Evolutionary conservation across 2,797 vertebrate genomes (phyloP), one percentile per base, ranked within the genome.

Genomic region (Xiphorhynchus erythropygius): DNA sequence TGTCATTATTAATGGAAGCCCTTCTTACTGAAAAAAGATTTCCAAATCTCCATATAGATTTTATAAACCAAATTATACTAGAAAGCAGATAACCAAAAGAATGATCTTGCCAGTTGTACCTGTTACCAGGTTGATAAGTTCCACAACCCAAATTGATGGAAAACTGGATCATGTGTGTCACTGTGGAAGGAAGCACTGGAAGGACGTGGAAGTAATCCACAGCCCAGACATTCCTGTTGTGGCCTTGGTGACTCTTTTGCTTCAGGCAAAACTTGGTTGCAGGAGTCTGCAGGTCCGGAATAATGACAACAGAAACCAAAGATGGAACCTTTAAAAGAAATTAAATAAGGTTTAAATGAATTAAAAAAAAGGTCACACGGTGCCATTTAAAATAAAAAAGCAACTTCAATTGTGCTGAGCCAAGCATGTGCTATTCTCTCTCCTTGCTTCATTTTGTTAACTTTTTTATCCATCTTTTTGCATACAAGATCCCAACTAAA

Each of bases 111-210:
- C 5, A 47, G n/a, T 81, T 91, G 49, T 98, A 99, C 99, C 99
- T 99, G 98, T 99, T 99, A 88, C 99, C 98, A 55, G 99, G 99
- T 86, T 99, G 99, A 80, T 99, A 98, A n/a, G 99, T 99, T 94
- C 99, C 99, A 94, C 99, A 99, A 81, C 99, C 99, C 46, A 99
- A 97, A 97, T 99, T 99, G 97, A 99, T 99, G 94, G 99, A 99
- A 98, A 99, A 99, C 92, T 99, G 99, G 88, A 98, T 98, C 96
- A 99, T 98, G 75, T 99, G 99, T n/a, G 99, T 99, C 97, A 98
- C 98, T 0, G 98, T 98, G 63, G 98, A 98, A 81, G 99, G 99
- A 19, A 99, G 98, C 85, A 99, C 98, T 1, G 99, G 99, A 49
- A 99, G 98, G 94, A 99, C 96, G 1, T 99, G 99, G 98, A 99